phyloP scores from a whole-genome alignment of 2,888 invertebrate genomes.

The Graphium colonna region DNA sequence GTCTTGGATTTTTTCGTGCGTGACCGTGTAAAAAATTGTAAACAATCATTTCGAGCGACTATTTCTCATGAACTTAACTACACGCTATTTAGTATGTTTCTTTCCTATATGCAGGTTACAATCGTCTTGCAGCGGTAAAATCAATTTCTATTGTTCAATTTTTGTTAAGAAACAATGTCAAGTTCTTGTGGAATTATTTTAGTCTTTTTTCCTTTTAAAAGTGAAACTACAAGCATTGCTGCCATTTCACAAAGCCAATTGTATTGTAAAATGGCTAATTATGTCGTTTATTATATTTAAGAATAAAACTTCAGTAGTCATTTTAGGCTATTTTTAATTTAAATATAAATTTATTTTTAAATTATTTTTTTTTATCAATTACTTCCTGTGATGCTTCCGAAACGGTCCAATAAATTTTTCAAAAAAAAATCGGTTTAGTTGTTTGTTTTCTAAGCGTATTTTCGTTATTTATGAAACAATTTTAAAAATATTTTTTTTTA shows the following conservation, averaged over 20 bases:
- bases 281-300: no score
- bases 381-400: no score
- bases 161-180: background rate
- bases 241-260: background rate
- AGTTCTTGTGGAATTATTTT: background rate
- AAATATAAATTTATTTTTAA: no score
- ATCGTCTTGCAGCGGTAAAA: background rate
- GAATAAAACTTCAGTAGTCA: no score
- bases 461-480: no score
- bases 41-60: constrained; percentile 12
- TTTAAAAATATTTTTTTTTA: no score
- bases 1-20: constrained; percentile 5
- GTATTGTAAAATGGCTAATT: no score
- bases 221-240: background rate
- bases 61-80: constrained; percentile 9
- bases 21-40: background rate
- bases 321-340: no score
- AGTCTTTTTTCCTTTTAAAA: constrained; percentile 1
- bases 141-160: constrained; percentile 6
- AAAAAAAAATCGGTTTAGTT: no score
- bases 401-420: no score
- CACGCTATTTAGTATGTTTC: constrained; percentile 9
- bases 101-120: background rate
- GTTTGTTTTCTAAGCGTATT: no score
- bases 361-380: no score